These are phyloP conservation scores for Crotalus tigris DNA, from an alignment of 2,113 vertebrate genomes.

Conservation along the genomic window DNA sequence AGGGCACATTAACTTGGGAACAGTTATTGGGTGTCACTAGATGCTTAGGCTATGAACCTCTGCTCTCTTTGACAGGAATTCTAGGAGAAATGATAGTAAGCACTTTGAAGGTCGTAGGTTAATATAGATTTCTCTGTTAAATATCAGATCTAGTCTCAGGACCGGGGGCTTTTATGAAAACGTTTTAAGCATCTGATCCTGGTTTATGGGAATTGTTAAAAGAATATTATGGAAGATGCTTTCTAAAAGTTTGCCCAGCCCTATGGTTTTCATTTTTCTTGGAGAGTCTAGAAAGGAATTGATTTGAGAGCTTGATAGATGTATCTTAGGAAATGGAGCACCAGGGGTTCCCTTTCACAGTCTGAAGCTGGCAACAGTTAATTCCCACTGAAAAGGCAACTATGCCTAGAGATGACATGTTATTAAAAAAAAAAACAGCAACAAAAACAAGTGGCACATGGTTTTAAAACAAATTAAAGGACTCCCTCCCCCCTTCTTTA, in stretches of 20 bases:
- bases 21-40: neutral
- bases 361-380: neutral
- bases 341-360: neutral
- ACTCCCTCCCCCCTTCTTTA: neutral
- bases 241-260: neutral
- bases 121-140: neutral
- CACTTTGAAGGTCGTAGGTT: neutral
- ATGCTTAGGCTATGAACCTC: neutral
- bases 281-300: neutral
- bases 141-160: neutral
- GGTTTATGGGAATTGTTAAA: neutral
- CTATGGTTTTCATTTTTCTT: neutral
- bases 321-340: neutral
- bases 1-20: neutral
- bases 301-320: neutral
- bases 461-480: neutral
- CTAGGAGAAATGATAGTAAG: neutral
- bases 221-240: neutral
- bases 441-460: neutral
- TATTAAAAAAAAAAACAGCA: neutral
- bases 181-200: neutral
- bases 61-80: neutral
- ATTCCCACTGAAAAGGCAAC: neutral
- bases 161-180: neutral
- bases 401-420: neutral